Evolutionary conservation across 2,888 invertebrate species (phyloP).

Genomic region (Lasioglossum oenotherae): DNA sequence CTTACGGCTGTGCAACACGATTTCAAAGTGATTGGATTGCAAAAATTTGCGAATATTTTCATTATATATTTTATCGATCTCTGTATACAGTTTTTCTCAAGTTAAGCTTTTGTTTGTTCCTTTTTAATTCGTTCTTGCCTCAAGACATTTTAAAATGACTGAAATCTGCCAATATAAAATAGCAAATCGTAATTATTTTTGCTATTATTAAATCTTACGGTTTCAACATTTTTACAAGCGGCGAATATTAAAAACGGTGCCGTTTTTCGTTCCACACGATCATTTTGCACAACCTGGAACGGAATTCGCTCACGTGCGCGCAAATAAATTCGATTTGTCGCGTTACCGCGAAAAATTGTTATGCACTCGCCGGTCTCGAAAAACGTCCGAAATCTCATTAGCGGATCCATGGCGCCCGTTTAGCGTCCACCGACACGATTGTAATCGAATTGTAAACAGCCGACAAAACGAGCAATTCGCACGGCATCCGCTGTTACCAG

Average conservation of each 20-base stretch:
- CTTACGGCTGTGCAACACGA: not conserved
- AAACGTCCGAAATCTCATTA: not conserved
- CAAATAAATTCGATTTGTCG: conserved; percentile 4
- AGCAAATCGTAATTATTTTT: not conserved
- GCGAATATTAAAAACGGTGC: not conserved
- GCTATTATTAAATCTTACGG: not conserved
- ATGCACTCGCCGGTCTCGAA: not conserved
- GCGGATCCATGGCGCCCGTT: not conserved
- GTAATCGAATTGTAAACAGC: conserved; percentile 77
- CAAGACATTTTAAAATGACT: too few relatives aligned
- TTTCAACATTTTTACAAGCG: not conserved
- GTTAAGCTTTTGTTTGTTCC: too few relatives aligned
- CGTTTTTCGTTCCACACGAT: not conserved
- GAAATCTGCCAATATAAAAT: not conserved
- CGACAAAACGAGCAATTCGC: conserved; percentile 69
- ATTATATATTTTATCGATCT: too few relatives aligned
- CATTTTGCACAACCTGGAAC: not conserved
- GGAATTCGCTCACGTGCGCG: not conserved
- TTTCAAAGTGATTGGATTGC: not conserved
- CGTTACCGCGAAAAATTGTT: conserved; percentile 26
- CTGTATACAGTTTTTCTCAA: too few relatives aligned
- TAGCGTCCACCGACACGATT: conserved; percentile 54
- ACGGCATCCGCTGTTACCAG: conserved; percentile 66
- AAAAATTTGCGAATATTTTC: too few relatives aligned
- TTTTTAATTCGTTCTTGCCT: too few relatives aligned